Percentiles rank a stretch among this genome's conserved stretches.
Conservation (phyloP, 2,888 invertebrate genomes). For the Catocala fraxini region DNA sequence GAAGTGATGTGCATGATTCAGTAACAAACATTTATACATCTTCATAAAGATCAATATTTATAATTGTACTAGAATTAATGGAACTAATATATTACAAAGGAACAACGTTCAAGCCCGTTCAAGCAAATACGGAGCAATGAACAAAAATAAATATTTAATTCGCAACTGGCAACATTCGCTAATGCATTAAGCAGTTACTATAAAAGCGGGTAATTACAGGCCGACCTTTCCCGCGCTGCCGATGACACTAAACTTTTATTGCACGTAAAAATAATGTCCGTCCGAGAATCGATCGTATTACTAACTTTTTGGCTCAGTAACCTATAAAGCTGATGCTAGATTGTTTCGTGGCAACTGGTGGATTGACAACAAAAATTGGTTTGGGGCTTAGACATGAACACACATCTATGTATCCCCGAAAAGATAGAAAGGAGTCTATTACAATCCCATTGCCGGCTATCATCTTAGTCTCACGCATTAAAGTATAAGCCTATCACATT, state of each 20-base stretch:
- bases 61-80: too few species aligned
- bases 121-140: too few species aligned
- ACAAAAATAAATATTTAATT: constrained; percentile 8
- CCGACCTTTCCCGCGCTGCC: constrained; percentile 63
- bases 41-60: too few species aligned
- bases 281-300: constrained; percentile 55
- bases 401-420: too few species aligned
- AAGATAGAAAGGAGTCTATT: too few species aligned
- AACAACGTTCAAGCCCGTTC: too few species aligned
- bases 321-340: constrained; percentile 11
- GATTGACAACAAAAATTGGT: not conserved
- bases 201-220: constrained; percentile 67
- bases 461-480: too few species aligned
- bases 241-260: constrained; percentile 74
- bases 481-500: too few species aligned
- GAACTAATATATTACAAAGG: too few species aligned
- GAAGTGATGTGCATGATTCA: too few species aligned
- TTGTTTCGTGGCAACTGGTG: constrained; percentile 6
- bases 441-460: too few species aligned
- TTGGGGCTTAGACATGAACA: not conserved
- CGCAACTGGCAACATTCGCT: constrained; percentile 29
- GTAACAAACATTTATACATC: too few species aligned
- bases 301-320: constrained; percentile 22
- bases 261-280: constrained; percentile 64
- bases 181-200: constrained; percentile 65